phyloP scores from a whole-genome alignment of 2,888 invertebrate species.

The Drosophila suboccidentalis region DNA sequence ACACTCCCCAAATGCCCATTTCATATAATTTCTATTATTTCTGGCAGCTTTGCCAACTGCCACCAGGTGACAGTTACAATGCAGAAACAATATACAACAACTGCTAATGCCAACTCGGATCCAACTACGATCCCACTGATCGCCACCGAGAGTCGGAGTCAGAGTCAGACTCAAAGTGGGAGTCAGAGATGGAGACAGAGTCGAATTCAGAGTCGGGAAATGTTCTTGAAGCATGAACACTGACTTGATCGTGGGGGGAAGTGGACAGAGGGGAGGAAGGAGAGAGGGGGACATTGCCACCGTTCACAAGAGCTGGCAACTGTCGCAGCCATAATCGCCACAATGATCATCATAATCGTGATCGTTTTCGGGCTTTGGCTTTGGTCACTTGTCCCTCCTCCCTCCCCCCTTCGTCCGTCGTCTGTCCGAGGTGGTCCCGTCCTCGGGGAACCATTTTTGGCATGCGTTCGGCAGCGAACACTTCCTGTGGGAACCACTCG shows the following conservation, averaged over 20 bases:
- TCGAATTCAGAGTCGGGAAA: conserved; percentile 24
- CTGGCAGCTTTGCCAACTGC: conserved; percentile 74
- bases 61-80: conserved; percentile 77
- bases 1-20: conserved; percentile 78
- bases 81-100: conserved; percentile 77
- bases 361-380: conserved; percentile 62
- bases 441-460: conserved; percentile 76
- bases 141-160: conserved; percentile 36
- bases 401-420: conserved; percentile 30
- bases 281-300: conserved; percentile 57
- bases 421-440: conserved; percentile 64
- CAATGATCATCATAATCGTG: conserved; percentile 77
- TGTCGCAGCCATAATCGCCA: conserved; percentile 64
- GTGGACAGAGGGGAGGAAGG: not conserved
- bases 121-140: conserved; percentile 48
- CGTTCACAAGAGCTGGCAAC: conserved; percentile 37
- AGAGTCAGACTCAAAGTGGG: conserved; percentile 16
- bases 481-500: conserved; percentile 77
- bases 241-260: conserved; percentile 1
- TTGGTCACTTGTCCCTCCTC: conserved; percentile 10
- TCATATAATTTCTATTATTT: conserved; percentile 80
- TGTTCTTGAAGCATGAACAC: conserved; percentile 38
- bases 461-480: conserved; percentile 75
- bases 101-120: conserved; percentile 46
- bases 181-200: conserved; percentile 4